A percentile compares a stretch with the other conserved stretches of the same genome.
Evolutionary conservation across 2,797 vertebrate species (phyloP).

Genomic region (Oryzias dopingdopingensis): DNA sequence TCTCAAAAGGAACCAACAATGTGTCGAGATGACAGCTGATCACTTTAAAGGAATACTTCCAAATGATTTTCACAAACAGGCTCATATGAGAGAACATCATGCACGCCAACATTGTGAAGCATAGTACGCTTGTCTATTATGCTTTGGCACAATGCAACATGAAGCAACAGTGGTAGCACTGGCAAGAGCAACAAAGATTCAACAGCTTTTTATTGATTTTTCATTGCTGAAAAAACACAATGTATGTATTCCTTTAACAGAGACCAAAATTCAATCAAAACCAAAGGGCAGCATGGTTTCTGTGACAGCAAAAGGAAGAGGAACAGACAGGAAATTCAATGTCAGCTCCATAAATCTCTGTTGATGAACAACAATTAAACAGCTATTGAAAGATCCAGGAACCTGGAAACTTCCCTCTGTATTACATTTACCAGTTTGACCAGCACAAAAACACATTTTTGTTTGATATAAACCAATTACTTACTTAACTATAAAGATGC

Average conservation of each 20-base stretch:
- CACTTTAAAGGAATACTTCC: conserved; percentile 30
- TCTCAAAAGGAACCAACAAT: conserved; percentile 22
- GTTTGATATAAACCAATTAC: too few species aligned
- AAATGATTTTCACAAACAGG: not conserved
- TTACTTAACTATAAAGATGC: conserved; percentile 8
- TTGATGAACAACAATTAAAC: too few species aligned
- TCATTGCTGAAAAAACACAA: conserved; percentile 8
- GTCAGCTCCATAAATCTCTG: too few species aligned
- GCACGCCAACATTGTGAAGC: conserved; percentile 5
- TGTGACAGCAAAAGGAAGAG: too few species aligned
- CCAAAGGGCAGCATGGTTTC: too few species aligned
- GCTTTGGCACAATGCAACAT: conserved; percentile 2
- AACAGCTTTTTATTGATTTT: not conserved
- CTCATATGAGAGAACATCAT: conserved; percentile 13
- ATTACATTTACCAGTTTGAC: too few species aligned
- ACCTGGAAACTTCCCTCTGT: too few species aligned
- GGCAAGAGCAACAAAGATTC: conserved; percentile 2
- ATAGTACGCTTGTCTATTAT: not conserved
- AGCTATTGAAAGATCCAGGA: too few species aligned
- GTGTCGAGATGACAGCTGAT: conserved; percentile 8
- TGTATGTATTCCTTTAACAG: too few species aligned
- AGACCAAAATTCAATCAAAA: too few species aligned
- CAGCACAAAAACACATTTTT: too few species aligned
- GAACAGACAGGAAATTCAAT: too few species aligned
- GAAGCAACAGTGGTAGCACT: not conserved